A percentile compares a stretch with the other conserved stretches of the same genome.
Conservation (phyloP, 2,113 vertebrate genomes). For the Vanacampus margaritifer region DNA sequence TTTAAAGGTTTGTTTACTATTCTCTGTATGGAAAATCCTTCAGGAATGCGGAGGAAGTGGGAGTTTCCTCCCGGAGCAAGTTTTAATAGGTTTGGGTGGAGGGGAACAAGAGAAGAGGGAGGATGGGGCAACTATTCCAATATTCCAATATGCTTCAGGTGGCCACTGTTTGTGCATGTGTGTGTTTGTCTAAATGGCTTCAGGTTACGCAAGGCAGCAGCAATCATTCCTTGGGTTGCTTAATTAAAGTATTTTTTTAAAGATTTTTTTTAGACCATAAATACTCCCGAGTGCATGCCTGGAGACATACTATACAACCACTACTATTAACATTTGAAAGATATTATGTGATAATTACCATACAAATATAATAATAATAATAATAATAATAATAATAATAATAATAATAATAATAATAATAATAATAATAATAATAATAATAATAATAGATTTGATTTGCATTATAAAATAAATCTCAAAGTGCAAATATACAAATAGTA, state of each 20-base stretch:
- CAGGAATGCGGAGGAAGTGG: conserved; percentile 73
- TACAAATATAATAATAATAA: not conserved
- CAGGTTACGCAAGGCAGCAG: conserved; percentile 38
- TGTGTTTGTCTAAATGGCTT: conserved; percentile 21
- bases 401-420: no score
- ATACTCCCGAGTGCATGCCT: conserved; percentile 35
- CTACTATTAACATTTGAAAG: not conserved
- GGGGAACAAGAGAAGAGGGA: conserved; percentile 32
- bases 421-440: no score
- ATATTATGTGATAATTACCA: not conserved
- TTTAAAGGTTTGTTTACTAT: conserved; percentile 74
- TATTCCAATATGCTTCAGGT: conserved; percentile 58
- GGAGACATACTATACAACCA: not conserved
- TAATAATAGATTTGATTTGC: no score
- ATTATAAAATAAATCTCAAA: no score
- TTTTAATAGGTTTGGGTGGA: conserved; percentile 51
- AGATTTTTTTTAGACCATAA: conserved; percentile 19
- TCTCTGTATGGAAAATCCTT: conserved; percentile 70
- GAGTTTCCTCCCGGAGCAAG: conserved; percentile 58
- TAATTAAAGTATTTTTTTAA: conserved; percentile 40
- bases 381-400: no score
- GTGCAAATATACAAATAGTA: no score
- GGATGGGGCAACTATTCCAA: conserved; percentile 24
- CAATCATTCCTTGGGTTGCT: conserved; percentile 34
- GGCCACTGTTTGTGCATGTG: conserved; percentile 15